phyloP scores from a whole-genome alignment of 2,888 invertebrate genomes.

The Eulithis prunata region DNA sequence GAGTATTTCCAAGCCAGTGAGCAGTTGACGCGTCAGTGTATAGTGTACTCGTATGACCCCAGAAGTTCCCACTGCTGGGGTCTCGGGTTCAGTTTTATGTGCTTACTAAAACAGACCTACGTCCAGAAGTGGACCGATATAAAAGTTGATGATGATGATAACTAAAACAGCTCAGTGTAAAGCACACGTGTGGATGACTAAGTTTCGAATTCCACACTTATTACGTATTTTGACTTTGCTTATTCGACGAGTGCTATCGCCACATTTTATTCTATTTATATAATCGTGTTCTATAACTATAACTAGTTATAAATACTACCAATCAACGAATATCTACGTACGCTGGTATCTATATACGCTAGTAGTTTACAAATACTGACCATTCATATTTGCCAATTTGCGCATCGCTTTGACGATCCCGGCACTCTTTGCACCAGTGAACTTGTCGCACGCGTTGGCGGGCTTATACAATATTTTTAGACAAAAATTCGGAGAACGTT shows the following conservation, averaged over 20 bases:
- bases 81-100: background rate
- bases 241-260: too few relatives aligned
- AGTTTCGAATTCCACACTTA: background rate
- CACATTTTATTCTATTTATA: too few relatives aligned
- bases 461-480: background rate
- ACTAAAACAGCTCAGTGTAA: background rate
- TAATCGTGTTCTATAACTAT: too few relatives aligned
- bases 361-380: constrained; percentile 32
- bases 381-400: constrained; percentile 26
- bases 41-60: background rate
- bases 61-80: background rate
- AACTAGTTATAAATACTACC: background rate
- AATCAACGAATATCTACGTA: constrained; percentile 21
- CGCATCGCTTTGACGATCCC: constrained; percentile 24
- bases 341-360: constrained; percentile 11
- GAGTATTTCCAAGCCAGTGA: background rate
- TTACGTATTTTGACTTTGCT: too few relatives aligned
- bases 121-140: too few relatives aligned
- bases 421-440: constrained; percentile 13
- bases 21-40: background rate
- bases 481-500: background rate
- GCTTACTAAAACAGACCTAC: background rate
- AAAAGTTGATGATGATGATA: too few relatives aligned
- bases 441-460: background rate
- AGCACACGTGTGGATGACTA: background rate